A percentile compares a stretch with the other conserved stretches of the same genome.
Evolutionary conservation across 2,888 invertebrate species (phyloP).

Genomic region (Yponomeuta sedellus): DNA sequence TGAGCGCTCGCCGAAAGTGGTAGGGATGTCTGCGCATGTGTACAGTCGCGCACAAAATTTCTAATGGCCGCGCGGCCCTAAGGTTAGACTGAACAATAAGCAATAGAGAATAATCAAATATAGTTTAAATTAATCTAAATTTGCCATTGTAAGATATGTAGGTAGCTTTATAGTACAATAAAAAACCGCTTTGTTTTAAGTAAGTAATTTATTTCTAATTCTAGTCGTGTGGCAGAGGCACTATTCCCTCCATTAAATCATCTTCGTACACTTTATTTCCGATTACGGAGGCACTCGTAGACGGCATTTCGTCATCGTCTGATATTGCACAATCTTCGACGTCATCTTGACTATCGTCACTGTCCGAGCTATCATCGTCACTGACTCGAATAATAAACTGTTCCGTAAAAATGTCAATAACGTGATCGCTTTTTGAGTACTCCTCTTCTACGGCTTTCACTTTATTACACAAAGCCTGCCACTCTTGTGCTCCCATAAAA

Average conservation of each 20-base stretch:
- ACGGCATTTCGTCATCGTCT: constrained; percentile 8
- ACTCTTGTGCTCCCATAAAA: constrained; percentile 20
- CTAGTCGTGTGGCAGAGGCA: neutral
- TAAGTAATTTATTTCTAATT: neutral
- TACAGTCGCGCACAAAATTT: no score
- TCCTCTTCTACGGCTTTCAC: constrained; percentile 22
- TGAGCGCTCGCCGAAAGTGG: no score
- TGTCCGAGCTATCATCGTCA: constrained; percentile 1
- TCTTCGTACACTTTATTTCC: neutral
- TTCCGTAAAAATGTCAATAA: constrained; percentile 22
- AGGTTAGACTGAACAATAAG: no score
- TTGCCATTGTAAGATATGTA: constrained; percentile 2
- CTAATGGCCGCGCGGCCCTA: no score
- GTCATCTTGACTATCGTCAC: neutral
- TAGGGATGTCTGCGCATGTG: no score
- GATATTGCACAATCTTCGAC: neutral
- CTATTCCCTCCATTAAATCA: constrained; percentile 9
- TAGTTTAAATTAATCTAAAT: neutral
- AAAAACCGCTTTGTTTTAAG: neutral
- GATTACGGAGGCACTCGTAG: constrained; percentile 5
- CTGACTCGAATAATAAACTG: constrained; percentile 13
- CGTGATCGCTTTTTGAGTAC: constrained; percentile 22
- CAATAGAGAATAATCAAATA: no score
- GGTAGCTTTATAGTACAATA: neutral
- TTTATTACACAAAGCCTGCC: constrained; percentile 20